Conservation (phyloP, 2,888 invertebrate species). For the Deroplatys truncata region DNA sequence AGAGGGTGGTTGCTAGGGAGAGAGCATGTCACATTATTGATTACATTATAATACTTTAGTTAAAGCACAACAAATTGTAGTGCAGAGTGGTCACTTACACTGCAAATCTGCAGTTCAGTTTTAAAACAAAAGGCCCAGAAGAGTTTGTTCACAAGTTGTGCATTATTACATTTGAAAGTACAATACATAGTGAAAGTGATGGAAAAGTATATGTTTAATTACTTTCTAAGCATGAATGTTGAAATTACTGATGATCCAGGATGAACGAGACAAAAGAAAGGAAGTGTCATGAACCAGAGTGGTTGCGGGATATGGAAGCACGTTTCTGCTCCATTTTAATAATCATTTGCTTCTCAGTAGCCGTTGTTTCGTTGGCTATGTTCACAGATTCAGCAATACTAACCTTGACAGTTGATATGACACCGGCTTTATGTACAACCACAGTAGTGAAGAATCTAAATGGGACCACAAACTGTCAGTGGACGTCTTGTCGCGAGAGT, state of each 20-base stretch:
- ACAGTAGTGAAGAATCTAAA: conserved; percentile 19
- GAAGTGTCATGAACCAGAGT: conserved; percentile 13
- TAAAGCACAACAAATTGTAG: background rate
- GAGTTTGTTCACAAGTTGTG: background rate
- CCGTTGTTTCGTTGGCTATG: conserved; percentile 29
- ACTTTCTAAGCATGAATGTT: background rate
- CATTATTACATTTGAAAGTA: background rate
- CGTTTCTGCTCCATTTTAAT: conserved; percentile 31
- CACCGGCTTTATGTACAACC: conserved; percentile 31
- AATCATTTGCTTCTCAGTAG: conserved; percentile 29
- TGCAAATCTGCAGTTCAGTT: background rate
- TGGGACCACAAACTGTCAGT: conserved; percentile 38
- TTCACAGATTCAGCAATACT: conserved; percentile 38
- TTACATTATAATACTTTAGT: background rate
- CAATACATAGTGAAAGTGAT: background rate
- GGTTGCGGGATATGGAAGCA: conserved; percentile 31
- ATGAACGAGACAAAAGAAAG: conserved; percentile 2
- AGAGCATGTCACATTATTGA: conserved; percentile 8
- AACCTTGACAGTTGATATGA: conserved; percentile 32
- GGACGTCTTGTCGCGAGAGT: conserved; percentile 40
- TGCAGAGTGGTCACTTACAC: background rate
- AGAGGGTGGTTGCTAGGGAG: conserved; percentile 9
- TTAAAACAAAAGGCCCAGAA: too few species aligned
- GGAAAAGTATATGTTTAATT: background rate
- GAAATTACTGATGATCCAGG: background rate